Base-by-base conservation (phyloP, 1,140 invertebrate species). In the Archivesica marissinica region DNA sequence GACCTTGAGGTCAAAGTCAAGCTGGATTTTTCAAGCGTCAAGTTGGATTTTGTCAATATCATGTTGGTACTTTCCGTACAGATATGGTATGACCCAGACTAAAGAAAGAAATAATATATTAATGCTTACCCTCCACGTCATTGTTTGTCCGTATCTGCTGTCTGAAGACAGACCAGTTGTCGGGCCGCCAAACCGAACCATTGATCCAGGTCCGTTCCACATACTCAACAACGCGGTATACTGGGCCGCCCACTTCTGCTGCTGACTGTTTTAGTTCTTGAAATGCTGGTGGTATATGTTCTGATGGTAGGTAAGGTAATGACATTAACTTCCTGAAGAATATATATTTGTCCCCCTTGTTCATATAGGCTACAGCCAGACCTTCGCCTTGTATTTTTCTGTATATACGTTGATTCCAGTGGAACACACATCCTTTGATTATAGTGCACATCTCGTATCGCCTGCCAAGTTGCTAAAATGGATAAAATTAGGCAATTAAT, bases 281-380 rank as follows among this genome's bases (percentile, higher is more conserved):
- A 25, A 81, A 81, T 7, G 44, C 79, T 23, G 66, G 64, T 1
- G 4, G 17, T 1, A 81, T 81, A 13, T 81, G 64, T 30, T 81
- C 47, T 4, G 44, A 0, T 25, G 79, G 79, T 7, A 81, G 47
- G 64, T 54, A 81, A 2, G 41, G 41, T 2, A 81, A 47, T 6
- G 41, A 11, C 23, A 81, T 70, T 23, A 81, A 11, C 47, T 72
- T 81, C 23, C 79, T 28, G 2, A 81, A 17, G 38, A 54, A 70
- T 20, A 25, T 41, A 44, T 44, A 44, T 33, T 39, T 72, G 68
- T 72, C 68, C 38, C 68, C 68, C 38, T 44, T 41, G n/a, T 72
- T 4, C 4, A 11, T 6, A 23, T 72, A 72, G 17, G 68, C 35
- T 44, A 41, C 15, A 11, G 38, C 33, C 35, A 70, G 66, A 13